Evolutionary conservation across 37 sponge, comb jelly and placozoan species (phyloP).

Genomic region (Amphimedon queenslandica): DNA sequence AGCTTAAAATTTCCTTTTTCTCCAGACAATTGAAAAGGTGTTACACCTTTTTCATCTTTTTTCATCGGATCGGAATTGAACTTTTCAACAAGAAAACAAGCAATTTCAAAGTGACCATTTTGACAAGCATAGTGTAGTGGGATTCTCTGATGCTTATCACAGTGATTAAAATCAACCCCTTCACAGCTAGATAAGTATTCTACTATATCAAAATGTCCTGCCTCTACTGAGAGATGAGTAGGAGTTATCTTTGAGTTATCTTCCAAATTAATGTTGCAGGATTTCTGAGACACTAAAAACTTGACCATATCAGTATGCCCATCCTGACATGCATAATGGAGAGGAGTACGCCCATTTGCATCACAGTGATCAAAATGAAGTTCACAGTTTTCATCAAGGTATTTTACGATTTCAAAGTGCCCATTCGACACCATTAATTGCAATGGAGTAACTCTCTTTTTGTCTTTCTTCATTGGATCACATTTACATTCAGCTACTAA

Average conservation of each 20-base stretch:
- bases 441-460: neutral
- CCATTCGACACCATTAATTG: neutral
- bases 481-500: neutral
- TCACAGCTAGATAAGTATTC: conserved; percentile 9
- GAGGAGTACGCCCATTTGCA: neutral
- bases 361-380: neutral
- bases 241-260: conserved; percentile 28
- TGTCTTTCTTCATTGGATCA: neutral
- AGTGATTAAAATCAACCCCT: neutral
- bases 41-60: conserved; percentile 17
- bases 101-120: conserved; percentile 24
- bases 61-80: neutral
- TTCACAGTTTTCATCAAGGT: conserved; percentile 3
- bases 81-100: conserved; percentile 12
- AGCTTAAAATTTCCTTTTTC: conserved; percentile 25
- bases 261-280: neutral
- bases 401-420: conserved; percentile 16
- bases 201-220: conserved; percentile 15
- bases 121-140: conserved; percentile 9
- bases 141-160: neutral
- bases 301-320: conserved; percentile 26
- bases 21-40: conserved; percentile 33
- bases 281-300: neutral
- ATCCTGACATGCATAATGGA: conserved; percentile 9
- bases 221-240: neutral